Base-by-base conservation (phyloP, 2,888 invertebrate species). In the Oxycera nigricornis region DNA sequence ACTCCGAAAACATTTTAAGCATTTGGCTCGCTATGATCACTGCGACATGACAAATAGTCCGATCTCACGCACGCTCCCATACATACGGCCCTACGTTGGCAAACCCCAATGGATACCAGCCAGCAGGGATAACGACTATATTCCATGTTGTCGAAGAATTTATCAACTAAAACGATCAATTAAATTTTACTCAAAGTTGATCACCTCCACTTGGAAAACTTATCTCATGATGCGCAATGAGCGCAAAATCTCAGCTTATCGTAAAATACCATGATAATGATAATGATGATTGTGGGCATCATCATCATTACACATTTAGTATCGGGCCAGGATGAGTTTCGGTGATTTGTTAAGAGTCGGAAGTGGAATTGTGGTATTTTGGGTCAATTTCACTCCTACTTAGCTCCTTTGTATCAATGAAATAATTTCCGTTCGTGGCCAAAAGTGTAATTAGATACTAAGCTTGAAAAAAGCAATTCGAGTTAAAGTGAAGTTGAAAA, bases 121-220 rank as follows among this genome's bases (percentile, higher is more conserved):
- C 61, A 31, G 30, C 26, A 14, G 82, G 80, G 82, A 81, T 83
- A 83, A 83, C 82, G 83, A 83, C 83, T 83, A 77, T 82, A 83
- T 83, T 83, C 82, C 83, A 83, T 83, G 83, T 82, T 82, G 80
- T 81, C 78, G 79, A 77, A 79, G 82, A 81, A 83, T 83, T 83
- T 83, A 83, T 83, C 83, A 83, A 70, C 70, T 80, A 80, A 82
- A 82, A 83, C 83, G 83, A 82, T 83, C 83, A 75, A 75, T 75
- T 75, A 75, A 68, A 73, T 46, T 70, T 52, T 70, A 68, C 73
- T 75, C 72, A 73, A 74, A 73, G 31, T 46, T 70, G 70, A 70
- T 70, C 70, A 55, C 52, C 70, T 70, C 67, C 14, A 26, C 62
- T 73, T 57, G 55, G 52, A 46, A 35, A 55, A 61, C 46, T 55